A percentile compares a stretch with the other conserved stretches of the same genome.
Evolutionary conservation across 2,888 invertebrate genomes (phyloP).

Genomic region (Calameuta idolon): DNA sequence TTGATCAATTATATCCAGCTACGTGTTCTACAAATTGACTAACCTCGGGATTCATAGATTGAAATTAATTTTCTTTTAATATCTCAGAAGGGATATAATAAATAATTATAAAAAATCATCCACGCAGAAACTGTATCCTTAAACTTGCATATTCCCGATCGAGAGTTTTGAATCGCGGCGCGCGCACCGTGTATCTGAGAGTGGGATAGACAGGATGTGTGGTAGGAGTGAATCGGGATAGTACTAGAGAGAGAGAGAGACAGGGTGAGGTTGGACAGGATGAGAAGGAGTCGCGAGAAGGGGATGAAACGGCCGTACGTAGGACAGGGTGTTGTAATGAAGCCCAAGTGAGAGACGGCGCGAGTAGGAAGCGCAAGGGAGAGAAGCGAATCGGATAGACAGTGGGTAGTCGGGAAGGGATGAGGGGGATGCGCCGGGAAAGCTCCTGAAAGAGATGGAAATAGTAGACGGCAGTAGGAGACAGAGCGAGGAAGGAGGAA

Average conservation of each 20-base stretch:
- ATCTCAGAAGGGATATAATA: background rate
- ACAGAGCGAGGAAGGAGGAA: constrained; percentile 15
- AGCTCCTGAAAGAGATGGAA: constrained; percentile 10
- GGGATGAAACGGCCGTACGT: constrained; percentile 35
- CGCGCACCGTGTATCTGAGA: constrained; percentile 43
- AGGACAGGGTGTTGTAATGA: constrained; percentile 54
- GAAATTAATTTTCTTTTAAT: too few species aligned
- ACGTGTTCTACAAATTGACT: background rate
- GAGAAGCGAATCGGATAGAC: constrained; percentile 1
- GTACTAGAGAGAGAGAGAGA: constrained; percentile 10
- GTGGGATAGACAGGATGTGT: constrained; percentile 22
- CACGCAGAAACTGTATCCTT: background rate
- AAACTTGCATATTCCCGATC: background rate
- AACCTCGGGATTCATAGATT: background rate
- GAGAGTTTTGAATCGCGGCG: constrained; percentile 54
- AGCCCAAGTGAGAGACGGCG: constrained; percentile 31
- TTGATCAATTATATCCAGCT: background rate
- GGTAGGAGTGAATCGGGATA: background rate
- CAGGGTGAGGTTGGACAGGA: constrained; percentile 19
- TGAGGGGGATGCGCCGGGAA: background rate
- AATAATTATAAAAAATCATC: background rate
- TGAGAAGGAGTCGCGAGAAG: constrained; percentile 21
- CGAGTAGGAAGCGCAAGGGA: constrained; percentile 19
- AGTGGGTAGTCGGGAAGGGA: constrained; percentile 11
- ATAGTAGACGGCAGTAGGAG: constrained; percentile 14